Conservation (phyloP, 2,113 vertebrate species). For the Pardalotus punctatus region DNA sequence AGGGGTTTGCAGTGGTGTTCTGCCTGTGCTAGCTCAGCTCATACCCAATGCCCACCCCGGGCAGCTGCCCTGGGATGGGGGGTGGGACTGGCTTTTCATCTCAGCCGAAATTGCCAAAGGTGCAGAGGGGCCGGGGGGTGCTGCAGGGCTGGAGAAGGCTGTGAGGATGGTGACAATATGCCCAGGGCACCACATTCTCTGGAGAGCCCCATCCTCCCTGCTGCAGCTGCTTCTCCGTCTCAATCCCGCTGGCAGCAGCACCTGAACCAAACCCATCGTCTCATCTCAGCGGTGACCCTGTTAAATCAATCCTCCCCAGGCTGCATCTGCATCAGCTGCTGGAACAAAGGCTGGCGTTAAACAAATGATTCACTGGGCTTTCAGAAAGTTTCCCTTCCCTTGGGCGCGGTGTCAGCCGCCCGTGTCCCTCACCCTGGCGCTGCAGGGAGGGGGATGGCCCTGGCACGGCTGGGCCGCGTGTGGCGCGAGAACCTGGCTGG, state of each 20-base stretch:
- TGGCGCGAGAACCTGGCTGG: background rate
- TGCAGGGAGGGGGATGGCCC: background rate
- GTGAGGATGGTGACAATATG: fast-evolving
- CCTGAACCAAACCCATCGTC: fast-evolving
- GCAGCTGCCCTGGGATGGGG: background rate
- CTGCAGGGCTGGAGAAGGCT: fast-evolving
- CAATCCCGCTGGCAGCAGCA: fast-evolving
- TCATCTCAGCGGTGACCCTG: background rate
- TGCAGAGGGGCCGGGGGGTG: background rate
- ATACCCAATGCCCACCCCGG: background rate
- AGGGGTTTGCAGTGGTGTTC: background rate
- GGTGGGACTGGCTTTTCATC: background rate
- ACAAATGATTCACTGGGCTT: background rate
- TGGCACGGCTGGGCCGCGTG: background rate
- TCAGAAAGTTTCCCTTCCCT: conserved; percentile 3
- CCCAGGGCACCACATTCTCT: background rate
- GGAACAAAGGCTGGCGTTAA: background rate
- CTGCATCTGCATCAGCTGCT: background rate
- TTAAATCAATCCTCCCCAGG: background rate
- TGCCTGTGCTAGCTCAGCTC: background rate
- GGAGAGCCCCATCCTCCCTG: background rate
- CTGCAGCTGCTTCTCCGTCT: background rate
- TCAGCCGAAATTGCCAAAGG: background rate
- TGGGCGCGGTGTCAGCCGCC: fast-evolving
- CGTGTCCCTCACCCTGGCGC: fast-evolving